phyloP scores from a whole-genome alignment of 1,140 invertebrate species.

The Papilio aristodemus region DNA sequence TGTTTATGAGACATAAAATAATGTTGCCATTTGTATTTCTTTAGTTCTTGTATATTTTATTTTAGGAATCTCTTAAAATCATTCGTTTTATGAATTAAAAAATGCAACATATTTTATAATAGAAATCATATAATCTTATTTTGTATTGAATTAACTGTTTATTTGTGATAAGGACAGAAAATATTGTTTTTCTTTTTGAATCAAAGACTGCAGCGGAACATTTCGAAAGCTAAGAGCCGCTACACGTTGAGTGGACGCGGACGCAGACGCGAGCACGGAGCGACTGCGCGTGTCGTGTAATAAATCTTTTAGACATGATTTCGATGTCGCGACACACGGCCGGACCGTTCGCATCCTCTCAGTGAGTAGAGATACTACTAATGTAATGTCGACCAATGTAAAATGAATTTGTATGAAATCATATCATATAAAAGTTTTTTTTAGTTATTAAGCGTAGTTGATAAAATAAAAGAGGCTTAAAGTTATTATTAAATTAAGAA shows the following conservation, averaged over 20 bases:
- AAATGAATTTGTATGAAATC: background rate
- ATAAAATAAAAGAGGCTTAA: conserved; percentile 29
- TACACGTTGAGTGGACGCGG: too few species aligned
- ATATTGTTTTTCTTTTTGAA: background rate
- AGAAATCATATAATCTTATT: too few species aligned
- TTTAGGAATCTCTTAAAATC: conserved; percentile 10
- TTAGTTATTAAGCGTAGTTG: conserved; percentile 9
- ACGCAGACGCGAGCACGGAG: too few species aligned
- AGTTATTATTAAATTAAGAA: conserved; percentile 9
- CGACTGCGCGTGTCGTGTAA: too few species aligned
- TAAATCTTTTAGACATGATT: too few species aligned
- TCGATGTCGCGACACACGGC: too few species aligned
- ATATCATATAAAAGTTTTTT: background rate
- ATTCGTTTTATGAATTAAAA: background rate
- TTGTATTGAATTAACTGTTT: background rate
- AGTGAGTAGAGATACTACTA: too few species aligned
- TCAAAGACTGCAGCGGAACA: background rate
- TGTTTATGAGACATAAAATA: background rate
- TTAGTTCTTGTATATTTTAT: conserved; percentile 13
- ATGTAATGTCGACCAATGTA: background rate
- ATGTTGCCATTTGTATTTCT: conserved; percentile 16
- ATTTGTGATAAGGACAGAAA: too few species aligned
- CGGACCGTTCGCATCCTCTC: too few species aligned
- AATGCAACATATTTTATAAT: conserved; percentile 1
- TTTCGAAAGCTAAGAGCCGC: too few species aligned